Evolutionary conservation across 2,113 vertebrate genomes (phyloP).

Genomic region (Pteruthius melanotis): DNA sequence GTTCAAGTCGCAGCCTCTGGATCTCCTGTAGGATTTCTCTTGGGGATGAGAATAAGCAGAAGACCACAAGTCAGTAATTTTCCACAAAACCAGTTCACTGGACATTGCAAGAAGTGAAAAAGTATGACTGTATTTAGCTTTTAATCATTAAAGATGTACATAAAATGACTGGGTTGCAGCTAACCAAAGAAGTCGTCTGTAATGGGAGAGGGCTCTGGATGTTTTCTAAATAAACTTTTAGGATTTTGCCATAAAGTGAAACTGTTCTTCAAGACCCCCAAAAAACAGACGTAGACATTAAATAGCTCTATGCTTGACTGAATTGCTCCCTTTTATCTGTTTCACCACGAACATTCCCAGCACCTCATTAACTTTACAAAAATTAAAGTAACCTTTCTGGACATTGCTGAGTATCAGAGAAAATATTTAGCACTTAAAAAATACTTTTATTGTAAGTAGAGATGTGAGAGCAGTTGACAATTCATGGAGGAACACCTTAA

Average conservation of each 20-base stretch:
- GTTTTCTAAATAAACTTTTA: background rate
- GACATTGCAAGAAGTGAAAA: background rate
- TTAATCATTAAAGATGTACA: accelerated
- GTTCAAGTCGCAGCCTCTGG: conserved; percentile 91
- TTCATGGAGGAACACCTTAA: conserved; percentile 6
- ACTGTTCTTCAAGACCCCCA: background rate
- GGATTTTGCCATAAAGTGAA: background rate
- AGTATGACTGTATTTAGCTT: background rate
- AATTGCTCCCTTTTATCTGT: background rate
- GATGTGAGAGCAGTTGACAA: background rate
- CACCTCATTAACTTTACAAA: background rate
- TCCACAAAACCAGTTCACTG: background rate
- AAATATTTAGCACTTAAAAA: conserved; percentile 3
- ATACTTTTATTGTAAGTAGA: background rate
- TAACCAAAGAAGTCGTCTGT: background rate
- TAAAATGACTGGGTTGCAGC: background rate
- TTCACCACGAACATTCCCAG: background rate
- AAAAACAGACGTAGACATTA: background rate
- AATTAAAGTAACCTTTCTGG: background rate
- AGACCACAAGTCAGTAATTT: background rate
- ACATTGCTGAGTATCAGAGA: background rate
- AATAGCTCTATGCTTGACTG: background rate
- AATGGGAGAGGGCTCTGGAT: background rate
- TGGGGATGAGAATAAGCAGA: conserved; percentile 39
- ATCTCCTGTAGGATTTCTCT: conserved; percentile 99